phyloP scores from a whole-genome alignment of 2,888 invertebrate genomes.

The Eumerus sabulonum region DNA sequence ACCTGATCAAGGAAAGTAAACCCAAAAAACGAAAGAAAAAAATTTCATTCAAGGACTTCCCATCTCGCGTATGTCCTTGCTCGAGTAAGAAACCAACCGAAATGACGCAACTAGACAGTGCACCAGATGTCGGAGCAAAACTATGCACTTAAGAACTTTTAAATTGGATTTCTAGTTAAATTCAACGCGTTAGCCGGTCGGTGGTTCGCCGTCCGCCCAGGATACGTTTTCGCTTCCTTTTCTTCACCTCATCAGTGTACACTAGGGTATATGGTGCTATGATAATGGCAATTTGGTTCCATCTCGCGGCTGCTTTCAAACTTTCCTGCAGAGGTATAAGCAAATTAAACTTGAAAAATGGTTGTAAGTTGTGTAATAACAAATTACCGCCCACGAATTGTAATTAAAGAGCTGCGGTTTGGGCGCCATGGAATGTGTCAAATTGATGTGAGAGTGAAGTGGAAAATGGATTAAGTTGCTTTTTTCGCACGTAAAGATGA shows the following conservation, averaged over 20 bases:
- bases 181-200: slow-evolving; percentile 26
- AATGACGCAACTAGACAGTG: slow-evolving; percentile 21
- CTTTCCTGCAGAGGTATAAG: slow-evolving; percentile 44
- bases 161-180: slow-evolving; percentile 66
- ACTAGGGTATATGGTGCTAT: no score
- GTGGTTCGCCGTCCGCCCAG: no score
- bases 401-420: background rate
- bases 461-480: slow-evolving; percentile 29
- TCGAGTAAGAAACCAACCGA: no score
- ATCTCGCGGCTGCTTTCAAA: slow-evolving; percentile 9
- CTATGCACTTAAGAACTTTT: slow-evolving; percentile 66
- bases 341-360: slow-evolving; percentile 66
- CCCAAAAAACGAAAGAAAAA: no score
- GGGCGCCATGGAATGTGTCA: slow-evolving; percentile 19
- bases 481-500: no score
- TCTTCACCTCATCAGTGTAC: no score
- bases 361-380: slow-evolving; percentile 55
- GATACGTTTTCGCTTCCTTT: no score
- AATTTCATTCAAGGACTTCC: no score
- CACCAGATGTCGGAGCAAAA: slow-evolving; percentile 65
- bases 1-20: no score
- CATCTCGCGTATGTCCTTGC: no score
- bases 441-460: slow-evolving; percentile 47
- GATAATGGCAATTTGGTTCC: slow-evolving; percentile 20
- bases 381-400: slow-evolving; percentile 48